Percentiles rank a stretch among this genome's conserved stretches.
These are phyloP conservation scores for Heliconius melpomene DNA, from an alignment of 1,140 invertebrate genomes.

Conservation along the genomic window DNA sequence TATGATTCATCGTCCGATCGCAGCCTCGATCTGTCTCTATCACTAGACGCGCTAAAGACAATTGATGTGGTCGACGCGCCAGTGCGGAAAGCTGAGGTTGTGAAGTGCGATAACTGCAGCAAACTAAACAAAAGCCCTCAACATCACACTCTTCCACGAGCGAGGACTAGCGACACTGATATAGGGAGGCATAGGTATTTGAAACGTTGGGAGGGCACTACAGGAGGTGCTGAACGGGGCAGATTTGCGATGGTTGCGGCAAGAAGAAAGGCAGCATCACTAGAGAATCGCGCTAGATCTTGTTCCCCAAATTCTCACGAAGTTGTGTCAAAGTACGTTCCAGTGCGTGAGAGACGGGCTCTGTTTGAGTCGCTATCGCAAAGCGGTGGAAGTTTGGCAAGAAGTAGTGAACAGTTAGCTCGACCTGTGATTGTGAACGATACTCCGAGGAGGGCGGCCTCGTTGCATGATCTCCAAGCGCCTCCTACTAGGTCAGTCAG, in stretches of 20 bases:
- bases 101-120: constrained; percentile 74
- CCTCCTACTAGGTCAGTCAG: constrained; percentile 74
- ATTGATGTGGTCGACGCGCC: constrained; percentile 68
- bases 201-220: constrained; percentile 73
- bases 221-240: constrained; percentile 63
- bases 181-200: constrained; percentile 69
- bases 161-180: constrained; percentile 62
- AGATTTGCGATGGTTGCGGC: constrained; percentile 68
- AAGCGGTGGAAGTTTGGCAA: constrained; percentile 60
- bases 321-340: constrained; percentile 66
- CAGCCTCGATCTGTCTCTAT: constrained; percentile 74
- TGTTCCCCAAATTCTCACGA: constrained; percentile 74
- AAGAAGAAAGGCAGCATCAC: constrained; percentile 65
- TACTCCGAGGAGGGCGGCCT: constrained; percentile 67
- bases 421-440: constrained; percentile 51
- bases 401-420: constrained; percentile 71
- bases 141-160: constrained; percentile 71
- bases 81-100: constrained; percentile 62
- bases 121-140: constrained; percentile 64
- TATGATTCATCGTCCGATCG: constrained; percentile 79
- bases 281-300: constrained; percentile 70
- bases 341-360: constrained; percentile 67
- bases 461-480: constrained; percentile 70
- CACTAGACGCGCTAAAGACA: constrained; percentile 70
- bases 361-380: constrained; percentile 71